phyloP scores from a whole-genome alignment of 92 coral and sea anemone genomes.

The Muricea muricata region DNA sequence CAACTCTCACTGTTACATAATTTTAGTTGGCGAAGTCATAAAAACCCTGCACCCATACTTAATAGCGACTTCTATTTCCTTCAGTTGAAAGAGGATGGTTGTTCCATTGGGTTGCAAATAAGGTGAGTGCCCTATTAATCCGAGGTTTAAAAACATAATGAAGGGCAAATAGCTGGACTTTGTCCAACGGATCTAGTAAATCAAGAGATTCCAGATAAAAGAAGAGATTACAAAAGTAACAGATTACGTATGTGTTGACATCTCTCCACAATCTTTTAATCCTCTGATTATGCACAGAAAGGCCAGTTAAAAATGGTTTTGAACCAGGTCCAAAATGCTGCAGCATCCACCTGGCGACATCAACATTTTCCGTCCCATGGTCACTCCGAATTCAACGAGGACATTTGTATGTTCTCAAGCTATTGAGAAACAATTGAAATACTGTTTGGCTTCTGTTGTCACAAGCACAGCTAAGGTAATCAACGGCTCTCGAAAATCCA shows the following conservation, averaged over 20 bases:
- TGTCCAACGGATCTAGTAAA: background rate
- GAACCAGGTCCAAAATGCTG: background rate
- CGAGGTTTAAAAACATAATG: background rate
- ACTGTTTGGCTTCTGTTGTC: slow-evolving; percentile 23
- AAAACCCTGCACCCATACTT: background rate
- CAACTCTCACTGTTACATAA: background rate
- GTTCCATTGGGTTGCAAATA: background rate
- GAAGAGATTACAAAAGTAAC: background rate
- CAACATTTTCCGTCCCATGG: slow-evolving; percentile 17
- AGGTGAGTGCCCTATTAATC: background rate
- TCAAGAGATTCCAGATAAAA: background rate
- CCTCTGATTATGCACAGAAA: slow-evolving; percentile 15
- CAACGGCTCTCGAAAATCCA: background rate
- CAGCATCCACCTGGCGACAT: slow-evolving; percentile 20
- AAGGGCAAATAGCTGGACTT: background rate
- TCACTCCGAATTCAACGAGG: background rate
- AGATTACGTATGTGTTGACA: no score
- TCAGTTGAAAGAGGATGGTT: background rate
- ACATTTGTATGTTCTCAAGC: background rate
- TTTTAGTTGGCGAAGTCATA: background rate
- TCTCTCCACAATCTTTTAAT: slow-evolving; percentile 7
- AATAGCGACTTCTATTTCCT: background rate
- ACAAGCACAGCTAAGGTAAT: background rate
- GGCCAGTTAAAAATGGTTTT: background rate
- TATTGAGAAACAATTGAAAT: background rate